Evolutionary conservation across 1,140 invertebrate species (phyloP).

Genomic region (Rhagoletis pomonella): DNA sequence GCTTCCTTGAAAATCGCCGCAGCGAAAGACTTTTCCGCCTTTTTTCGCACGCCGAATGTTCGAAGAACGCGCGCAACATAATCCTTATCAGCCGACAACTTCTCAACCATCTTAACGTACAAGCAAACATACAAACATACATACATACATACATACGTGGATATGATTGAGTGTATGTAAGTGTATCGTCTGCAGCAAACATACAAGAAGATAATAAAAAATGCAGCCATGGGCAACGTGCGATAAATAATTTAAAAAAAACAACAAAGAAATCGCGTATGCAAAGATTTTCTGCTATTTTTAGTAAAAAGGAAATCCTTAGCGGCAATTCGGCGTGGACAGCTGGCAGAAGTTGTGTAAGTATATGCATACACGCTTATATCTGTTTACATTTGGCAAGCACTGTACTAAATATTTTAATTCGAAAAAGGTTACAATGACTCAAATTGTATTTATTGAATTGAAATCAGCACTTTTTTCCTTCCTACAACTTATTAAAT

Average conservation of each 20-base stretch:
- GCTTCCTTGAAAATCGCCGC: background rate
- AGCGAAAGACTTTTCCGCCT: background rate
- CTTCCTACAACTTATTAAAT: too few species aligned
- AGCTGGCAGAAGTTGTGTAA: constrained; percentile 30
- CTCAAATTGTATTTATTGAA: too few species aligned
- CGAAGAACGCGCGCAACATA: background rate
- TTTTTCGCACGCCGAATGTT: background rate
- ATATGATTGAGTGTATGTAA: background rate
- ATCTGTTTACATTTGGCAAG: background rate
- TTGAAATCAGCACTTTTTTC: too few species aligned
- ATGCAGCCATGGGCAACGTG: background rate
- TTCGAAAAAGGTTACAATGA: too few species aligned
- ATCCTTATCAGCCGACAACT: constrained; percentile 45
- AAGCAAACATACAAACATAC: background rate
- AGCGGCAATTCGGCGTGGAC: constrained; percentile 1
- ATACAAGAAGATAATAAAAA: background rate
- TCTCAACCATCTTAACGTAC: background rate
- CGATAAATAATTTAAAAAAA: background rate
- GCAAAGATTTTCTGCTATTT: background rate
- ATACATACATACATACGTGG: background rate
- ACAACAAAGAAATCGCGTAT: constrained; percentile 2
- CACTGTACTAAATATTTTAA: background rate
- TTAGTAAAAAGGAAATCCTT: background rate
- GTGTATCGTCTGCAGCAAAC: background rate
- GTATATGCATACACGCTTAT: background rate